phyloP scores from a whole-genome alignment of 2,888 invertebrate genomes.

The Drosophila flavopinicola region DNA sequence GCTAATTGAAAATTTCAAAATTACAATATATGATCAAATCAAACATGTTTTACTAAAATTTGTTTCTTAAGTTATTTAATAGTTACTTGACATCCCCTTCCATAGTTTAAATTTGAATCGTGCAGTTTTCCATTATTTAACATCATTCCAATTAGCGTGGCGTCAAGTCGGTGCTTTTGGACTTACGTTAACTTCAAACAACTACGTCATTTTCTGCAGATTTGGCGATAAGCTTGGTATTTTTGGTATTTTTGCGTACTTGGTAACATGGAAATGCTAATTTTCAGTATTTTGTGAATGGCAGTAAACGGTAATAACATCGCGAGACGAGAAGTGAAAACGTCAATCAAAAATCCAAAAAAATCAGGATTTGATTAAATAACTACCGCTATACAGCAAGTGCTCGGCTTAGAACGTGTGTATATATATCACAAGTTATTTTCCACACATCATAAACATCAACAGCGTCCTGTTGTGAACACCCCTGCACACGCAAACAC shows the following conservation, averaged over 20 bases:
- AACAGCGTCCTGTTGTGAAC: slow-evolving; percentile 37
- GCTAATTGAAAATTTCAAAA: no score
- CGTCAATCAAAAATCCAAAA: slow-evolving; percentile 43
- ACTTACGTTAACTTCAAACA: slow-evolving; percentile 3
- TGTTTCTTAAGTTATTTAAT: not conserved
- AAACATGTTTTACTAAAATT: no score
- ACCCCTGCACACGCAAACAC: slow-evolving; percentile 8
- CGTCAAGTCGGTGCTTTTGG: not conserved
- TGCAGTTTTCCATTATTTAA: no score
- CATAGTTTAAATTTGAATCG: not conserved
- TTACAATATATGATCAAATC: no score
- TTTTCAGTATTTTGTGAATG: slow-evolving; percentile 58
- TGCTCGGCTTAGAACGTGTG: not conserved
- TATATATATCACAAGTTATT: slow-evolving; percentile 1
- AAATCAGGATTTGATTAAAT: slow-evolving; percentile 33
- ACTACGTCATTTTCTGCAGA: slow-evolving; percentile 1
- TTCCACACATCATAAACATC: not conserved
- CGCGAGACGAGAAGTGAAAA: slow-evolving; percentile 63
- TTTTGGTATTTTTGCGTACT: slow-evolving; percentile 22
- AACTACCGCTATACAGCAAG: slow-evolving; percentile 11
- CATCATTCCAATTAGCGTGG: not conserved
- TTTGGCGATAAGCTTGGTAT: not conserved
- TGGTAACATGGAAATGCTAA: slow-evolving; percentile 38
- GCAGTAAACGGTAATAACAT: slow-evolving; percentile 60
- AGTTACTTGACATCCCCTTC: no score